Evolutionary conservation across 37 sponge, comb jelly and placozoan species (phyloP).

Genomic region (Aplysina aerophoba): DNA sequence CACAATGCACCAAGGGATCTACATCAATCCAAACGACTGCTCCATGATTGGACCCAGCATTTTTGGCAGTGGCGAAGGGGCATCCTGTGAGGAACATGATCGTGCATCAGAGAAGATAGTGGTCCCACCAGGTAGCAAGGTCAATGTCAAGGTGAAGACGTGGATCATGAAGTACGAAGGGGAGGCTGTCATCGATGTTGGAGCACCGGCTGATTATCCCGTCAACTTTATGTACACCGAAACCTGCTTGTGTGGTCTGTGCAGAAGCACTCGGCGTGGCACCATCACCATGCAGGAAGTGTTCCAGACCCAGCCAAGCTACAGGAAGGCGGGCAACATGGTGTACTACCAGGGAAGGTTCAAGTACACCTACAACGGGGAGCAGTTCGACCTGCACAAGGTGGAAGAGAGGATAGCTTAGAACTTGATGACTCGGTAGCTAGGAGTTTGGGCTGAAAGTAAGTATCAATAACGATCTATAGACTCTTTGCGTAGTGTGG

Average conservation of each 20-base stretch:
- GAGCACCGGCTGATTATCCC: conserved; percentile 1
- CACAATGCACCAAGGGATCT: not conserved
- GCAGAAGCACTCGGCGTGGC: not conserved
- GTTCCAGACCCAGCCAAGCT: conserved; percentile 1
- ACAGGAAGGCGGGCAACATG: not conserved
- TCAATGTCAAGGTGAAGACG: not conserved
- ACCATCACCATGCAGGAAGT: conserved; percentile 5
- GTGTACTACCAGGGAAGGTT: conserved; percentile 3
- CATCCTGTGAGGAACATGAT: not conserved
- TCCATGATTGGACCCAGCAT: conserved; percentile 14
- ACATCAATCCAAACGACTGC: not conserved
- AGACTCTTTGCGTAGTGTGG: too few species aligned
- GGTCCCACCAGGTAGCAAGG: conserved; percentile 4
- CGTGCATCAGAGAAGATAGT: not conserved
- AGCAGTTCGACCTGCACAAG: conserved; percentile 19
- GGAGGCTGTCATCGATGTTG: conserved; percentile 8
- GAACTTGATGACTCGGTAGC: not conserved
- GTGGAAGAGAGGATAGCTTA: not conserved
- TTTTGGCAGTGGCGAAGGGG: not conserved
- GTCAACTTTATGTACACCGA: not conserved
- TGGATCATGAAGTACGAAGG: not conserved
- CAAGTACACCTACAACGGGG: not conserved
- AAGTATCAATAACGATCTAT: not conserved
- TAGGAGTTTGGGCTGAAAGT: not conserved
- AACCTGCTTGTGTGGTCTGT: not conserved